Evolutionary conservation across 64 coral and sea anemone species (phyloP).

Genomic region (Porites lutea): DNA sequence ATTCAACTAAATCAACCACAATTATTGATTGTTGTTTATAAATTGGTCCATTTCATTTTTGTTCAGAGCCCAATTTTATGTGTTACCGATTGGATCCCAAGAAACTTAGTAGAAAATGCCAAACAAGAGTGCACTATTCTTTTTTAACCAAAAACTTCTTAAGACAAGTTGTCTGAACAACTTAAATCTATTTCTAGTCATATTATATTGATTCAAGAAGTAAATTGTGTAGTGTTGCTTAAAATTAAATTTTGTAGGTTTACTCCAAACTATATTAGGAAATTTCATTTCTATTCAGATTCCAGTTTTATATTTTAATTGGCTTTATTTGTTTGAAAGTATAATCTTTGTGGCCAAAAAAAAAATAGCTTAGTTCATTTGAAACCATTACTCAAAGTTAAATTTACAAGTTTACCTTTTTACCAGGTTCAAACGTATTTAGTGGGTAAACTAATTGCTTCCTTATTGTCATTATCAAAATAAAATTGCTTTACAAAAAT

Average conservation of each 20-base stretch:
- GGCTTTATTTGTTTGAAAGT: not conserved
- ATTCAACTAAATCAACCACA: conserved; percentile 23
- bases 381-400: not conserved
- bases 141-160: conserved; percentile 2
- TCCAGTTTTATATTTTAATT: conserved; percentile 14
- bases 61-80: conserved; percentile 51
- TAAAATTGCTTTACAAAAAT: conserved; percentile 33
- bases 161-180: conserved; percentile 1
- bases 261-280: not conserved
- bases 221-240: not conserved
- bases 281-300: not conserved
- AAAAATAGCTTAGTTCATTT: not conserved
- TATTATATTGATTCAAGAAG: not conserved
- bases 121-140: not conserved
- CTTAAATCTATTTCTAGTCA: not conserved
- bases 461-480: conserved; percentile 1
- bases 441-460: not conserved
- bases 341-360: not conserved
- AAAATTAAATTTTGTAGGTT: not conserved
- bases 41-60: conserved; percentile 18
- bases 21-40: not conserved
- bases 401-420: not conserved
- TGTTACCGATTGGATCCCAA: conserved; percentile 10
- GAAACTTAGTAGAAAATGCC: conserved; percentile 12
- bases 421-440: not conserved